Evolutionary conservation across 2,797 vertebrate genomes (phyloP), one percentile per base, ranked within the genome.

Genomic region (Myripristis jacobus): DNA sequence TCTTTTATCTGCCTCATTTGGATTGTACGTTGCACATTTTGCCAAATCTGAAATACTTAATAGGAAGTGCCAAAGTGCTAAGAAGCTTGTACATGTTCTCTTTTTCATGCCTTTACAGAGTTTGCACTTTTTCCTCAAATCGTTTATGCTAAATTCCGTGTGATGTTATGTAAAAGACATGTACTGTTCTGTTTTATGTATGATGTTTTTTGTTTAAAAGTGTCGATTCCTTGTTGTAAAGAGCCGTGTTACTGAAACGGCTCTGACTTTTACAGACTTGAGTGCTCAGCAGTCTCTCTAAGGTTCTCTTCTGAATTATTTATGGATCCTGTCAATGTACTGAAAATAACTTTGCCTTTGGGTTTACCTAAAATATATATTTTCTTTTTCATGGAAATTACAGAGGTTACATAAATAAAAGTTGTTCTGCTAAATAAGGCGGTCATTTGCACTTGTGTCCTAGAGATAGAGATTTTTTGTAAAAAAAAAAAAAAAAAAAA

Each of bases 361-460:
- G 53, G 59, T 64, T 58, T 13, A 24, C 22, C 13, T 51, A 18
- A 70, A 60, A 65, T 70, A 2, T 25, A 16, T 74, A 21, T 7
- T 27, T 70, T 41, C 11, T 75, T 64, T 50, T 0, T 63, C 56
- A 48, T 44, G 2, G 70, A 55, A 25, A 65, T 74, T 78, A 18
- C 36, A 21, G 12, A 34, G 12, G 44, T 75, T 67, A 29, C 21
- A 60, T 54, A 12, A 50, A 56, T 75, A 21, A 64, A 62, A 60
- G 5, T 6, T n/a, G 10, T 60, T n/a, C 16, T 10, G 11, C 34
- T 18, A 44, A n/a, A 51, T n/a, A 22, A 60, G 70, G n/a, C n/a
- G n/a, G 80, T 67, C n/a, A 75, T 69, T 77, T 70, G 69, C 77
- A 22, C n/a, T n/a, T 72, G 16, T 79, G 61, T 88, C 87, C 70